Percentiles rank a stretch among this genome's conserved stretches.
Evolutionary conservation across 2,113 vertebrate genomes (phyloP).

Genomic region (Mobula hypostoma): DNA sequence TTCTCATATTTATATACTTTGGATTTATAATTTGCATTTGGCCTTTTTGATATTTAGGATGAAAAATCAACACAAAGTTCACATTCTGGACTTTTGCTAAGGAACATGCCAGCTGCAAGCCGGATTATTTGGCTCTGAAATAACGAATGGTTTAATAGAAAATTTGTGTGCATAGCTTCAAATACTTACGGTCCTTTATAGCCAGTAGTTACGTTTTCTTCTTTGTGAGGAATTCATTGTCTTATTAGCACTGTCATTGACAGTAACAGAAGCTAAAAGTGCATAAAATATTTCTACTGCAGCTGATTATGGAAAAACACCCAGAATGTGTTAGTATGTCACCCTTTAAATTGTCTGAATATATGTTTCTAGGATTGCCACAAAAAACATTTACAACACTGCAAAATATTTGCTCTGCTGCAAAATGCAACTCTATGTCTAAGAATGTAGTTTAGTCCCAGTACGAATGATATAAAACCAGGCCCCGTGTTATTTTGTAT

Average conservation of each 20-base stretch:
- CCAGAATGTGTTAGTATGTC: neutral
- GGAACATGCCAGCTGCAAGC: no score
- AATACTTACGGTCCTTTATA: neutral
- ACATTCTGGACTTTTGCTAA: neutral
- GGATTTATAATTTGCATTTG: neutral
- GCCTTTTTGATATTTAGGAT: neutral
- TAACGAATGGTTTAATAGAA: neutral
- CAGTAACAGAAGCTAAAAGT: neutral
- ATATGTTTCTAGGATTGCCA: neutral
- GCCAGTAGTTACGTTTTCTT: neutral
- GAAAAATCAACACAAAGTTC: neutral
- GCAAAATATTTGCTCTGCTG: slow-evolving; percentile 13
- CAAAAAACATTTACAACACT: neutral
- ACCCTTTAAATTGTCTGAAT: neutral
- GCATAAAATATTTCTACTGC: neutral
- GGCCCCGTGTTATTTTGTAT: slow-evolving; percentile 34
- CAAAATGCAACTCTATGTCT: neutral
- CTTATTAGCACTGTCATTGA: neutral
- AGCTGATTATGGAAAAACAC: neutral
- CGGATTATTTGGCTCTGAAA: neutral
- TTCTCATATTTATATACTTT: neutral
- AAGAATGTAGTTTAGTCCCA: slow-evolving; percentile 27
- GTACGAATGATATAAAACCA: slow-evolving; percentile 27
- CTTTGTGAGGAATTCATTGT: neutral
- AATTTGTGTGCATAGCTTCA: neutral